Evolutionary conservation across 2,888 invertebrate genomes (phyloP), one percentile per base, ranked within the genome.

Genomic region (Notodonta dromedarius): DNA sequence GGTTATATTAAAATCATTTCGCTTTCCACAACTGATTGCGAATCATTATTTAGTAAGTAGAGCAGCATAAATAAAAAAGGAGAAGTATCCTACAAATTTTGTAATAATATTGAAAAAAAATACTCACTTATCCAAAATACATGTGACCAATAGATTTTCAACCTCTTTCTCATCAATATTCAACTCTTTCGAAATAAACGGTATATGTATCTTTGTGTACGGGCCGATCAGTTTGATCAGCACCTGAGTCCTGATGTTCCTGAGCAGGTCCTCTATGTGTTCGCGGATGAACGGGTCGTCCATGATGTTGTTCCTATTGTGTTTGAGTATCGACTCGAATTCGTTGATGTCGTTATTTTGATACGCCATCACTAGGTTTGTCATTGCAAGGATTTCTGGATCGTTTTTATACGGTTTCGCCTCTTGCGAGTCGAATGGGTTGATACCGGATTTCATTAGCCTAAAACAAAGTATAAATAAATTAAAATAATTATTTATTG

Each of bases 371-470:
- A 99, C 99, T 78, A 99, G 94, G 93, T 99, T 99, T 7, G 99
- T 99, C 99, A 99, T 99, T 14, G 99, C 99, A 73, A 99, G 94
- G 78, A 99, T 99, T 93, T 99, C 99, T 0, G 99, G 98, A 93
- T 99, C 99, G 87, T 99, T 99, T 93, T 99, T 99, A 87, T 99
- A 99, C 0, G 99, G 99, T 86, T 99, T 99, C 0, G 99, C 99
- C 94, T 99, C 99, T 94, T 99, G 99, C 0, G 99, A 99, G 91
- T 99, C 99, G 89, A 99, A 99, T 0, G 99, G 99, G 93, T 99
- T 99, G 71, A 99, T 99, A 48, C 98, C 99, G 5, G 99, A 99
- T 87, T 99, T 99, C 99, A 99, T 99, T 71, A 99, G 94, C 98
- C 97, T 98, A 78, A 14, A 39, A 39, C 5, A 53, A 53, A 24